A percentile compares a stretch with the other conserved stretches of the same genome.
Evolutionary conservation across 53 echinoderm and acorn worm species (phyloP).

Genomic region (Luidia sarsii): DNA sequence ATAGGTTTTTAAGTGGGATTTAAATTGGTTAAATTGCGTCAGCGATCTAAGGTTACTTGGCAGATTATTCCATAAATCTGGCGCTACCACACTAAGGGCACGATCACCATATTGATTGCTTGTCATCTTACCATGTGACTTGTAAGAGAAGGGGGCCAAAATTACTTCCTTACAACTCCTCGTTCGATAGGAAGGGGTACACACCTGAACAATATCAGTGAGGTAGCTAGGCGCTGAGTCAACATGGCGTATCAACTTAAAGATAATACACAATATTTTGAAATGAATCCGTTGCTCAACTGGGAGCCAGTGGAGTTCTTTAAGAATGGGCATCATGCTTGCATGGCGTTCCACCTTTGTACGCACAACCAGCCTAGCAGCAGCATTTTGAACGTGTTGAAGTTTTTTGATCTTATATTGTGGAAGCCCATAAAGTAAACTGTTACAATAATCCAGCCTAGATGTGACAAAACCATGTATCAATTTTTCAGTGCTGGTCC

Average conservation of each 20-base stretch:
- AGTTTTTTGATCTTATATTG: neutral
- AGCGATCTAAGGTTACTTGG: too few species aligned
- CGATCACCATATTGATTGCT: neutral
- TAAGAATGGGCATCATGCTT: neutral
- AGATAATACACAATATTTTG: neutral
- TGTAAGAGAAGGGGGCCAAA: neutral
- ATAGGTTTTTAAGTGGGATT: too few species aligned
- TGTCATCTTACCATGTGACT: neutral
- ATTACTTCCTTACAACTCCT: neutral
- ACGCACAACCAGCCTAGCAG: neutral
- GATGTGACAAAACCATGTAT: neutral
- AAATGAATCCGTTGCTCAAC: neutral
- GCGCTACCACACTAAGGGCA: neutral
- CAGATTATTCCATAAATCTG: neutral
- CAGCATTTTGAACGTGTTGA: neutral
- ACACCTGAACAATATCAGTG: neutral
- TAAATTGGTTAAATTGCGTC: too few species aligned
- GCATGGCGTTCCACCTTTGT: neutral
- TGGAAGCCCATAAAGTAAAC: constrained; percentile 1
- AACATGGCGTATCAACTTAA: neutral
- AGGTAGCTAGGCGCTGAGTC: neutral
- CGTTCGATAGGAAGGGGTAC: neutral
- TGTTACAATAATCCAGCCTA: neutral
- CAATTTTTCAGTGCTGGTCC: neutral
- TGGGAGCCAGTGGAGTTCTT: too few species aligned